A percentile compares a stretch with the other conserved stretches of the same genome.
Evolutionary conservation across 1,140 invertebrate species (phyloP).

Genomic region (Drosophila pallidifrons): DNA sequence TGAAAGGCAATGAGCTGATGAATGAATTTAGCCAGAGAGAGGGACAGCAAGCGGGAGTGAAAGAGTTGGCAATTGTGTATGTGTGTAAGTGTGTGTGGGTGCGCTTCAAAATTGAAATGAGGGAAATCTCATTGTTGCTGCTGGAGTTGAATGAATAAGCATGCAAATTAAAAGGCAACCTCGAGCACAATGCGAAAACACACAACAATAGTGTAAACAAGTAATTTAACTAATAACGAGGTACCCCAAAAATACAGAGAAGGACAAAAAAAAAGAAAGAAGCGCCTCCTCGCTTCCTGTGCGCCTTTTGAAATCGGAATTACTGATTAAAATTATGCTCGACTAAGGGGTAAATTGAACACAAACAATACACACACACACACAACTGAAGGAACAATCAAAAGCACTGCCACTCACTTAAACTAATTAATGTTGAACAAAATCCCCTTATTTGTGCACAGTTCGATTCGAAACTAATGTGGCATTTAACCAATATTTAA

Average conservation of each 20-base stretch:
- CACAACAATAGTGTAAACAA: conserved; percentile 31
- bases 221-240: conserved; percentile 65
- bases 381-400: neutral
- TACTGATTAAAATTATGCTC: conserved; percentile 12
- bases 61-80: conserved; percentile 28
- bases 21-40: conserved; percentile 27
- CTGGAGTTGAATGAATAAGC: conserved; percentile 63
- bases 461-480: neutral
- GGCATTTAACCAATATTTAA: conserved; percentile 1
- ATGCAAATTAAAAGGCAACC: conserved; percentile 64
- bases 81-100: conserved; percentile 26
- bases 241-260: neutral
- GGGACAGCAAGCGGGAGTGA: neutral
- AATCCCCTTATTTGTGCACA: neutral
- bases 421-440: conserved; percentile 6
- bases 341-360: conserved; percentile 1
- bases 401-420: neutral
- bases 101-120: conserved; percentile 42
- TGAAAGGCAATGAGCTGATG: conserved; percentile 33
- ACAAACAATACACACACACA: neutral
- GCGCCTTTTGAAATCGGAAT: conserved; percentile 5
- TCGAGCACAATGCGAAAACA: conserved; percentile 30
- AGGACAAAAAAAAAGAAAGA: too few relatives aligned
- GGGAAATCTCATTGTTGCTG: conserved; percentile 23
- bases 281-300: conserved; percentile 15